Conservation (phyloP, 2,113 vertebrate genomes). For the Ariopsis seemanni region DNA sequence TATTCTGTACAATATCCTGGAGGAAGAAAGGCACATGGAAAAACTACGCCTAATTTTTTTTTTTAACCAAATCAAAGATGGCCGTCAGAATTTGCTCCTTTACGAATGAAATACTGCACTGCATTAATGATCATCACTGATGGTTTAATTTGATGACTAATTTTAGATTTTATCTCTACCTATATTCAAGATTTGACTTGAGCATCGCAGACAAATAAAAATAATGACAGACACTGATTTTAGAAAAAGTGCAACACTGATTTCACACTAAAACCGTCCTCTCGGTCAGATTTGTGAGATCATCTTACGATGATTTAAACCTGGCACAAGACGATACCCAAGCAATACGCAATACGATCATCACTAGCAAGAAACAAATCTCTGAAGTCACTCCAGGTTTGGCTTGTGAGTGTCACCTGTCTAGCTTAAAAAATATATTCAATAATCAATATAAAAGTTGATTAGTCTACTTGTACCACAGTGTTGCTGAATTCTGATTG, state of each 20-base stretch:
- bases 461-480: background rate
- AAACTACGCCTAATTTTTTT: no score
- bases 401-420: background rate
- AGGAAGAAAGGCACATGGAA: slow-evolving; percentile 22
- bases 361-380: background rate
- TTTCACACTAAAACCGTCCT: background rate
- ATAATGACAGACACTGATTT: background rate
- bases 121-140: background rate
- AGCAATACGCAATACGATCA: background rate
- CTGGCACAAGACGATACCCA: background rate
- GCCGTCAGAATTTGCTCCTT: background rate
- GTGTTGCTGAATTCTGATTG: background rate
- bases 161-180: background rate
- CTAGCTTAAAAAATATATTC: background rate
- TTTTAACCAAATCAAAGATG: background rate
- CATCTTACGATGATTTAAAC: background rate
- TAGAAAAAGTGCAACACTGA: background rate
- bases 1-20: slow-evolving; percentile 3
- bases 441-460: background rate
- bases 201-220: background rate
- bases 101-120: background rate
- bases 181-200: background rate
- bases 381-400: no score
- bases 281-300: background rate
- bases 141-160: background rate